A percentile compares a stretch with the other conserved stretches of the same genome.
Evolutionary conservation across 2,113 vertebrate genomes (phyloP).

Genomic region (Spea bombifrons): DNA sequence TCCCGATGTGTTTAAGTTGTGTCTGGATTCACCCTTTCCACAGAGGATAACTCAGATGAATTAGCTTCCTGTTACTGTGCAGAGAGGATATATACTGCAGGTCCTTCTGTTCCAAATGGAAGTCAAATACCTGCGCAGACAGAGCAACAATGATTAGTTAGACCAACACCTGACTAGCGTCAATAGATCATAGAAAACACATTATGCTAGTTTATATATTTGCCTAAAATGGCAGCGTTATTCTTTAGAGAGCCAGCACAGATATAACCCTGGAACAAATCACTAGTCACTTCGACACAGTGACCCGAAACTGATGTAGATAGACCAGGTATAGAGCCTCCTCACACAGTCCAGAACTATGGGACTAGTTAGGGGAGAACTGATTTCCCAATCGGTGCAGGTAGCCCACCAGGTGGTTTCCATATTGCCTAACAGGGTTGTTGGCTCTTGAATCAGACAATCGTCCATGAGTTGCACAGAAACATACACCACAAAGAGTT

Average conservation of each 20-base stretch:
- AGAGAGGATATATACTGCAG: slow-evolving; percentile 32
- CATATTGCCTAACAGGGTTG: no score
- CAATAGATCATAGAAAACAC: neutral
- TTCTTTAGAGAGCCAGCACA: neutral
- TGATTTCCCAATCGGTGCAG: no score
- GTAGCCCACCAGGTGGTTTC: no score
- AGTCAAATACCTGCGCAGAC: slow-evolving; percentile 53
- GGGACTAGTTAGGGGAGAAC: no score
- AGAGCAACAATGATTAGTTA: neutral
- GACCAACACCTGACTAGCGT: neutral
- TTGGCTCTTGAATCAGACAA: no score
- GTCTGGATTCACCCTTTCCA: slow-evolving; percentile 49
- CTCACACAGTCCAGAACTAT: no score
- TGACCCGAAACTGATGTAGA: no score
- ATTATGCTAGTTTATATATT: no score
- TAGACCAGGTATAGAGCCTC: no score
- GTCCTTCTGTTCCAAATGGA: slow-evolving; percentile 51
- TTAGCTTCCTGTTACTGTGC: slow-evolving; percentile 50
- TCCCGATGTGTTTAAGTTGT: neutral
- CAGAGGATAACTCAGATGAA: slow-evolving; percentile 48
- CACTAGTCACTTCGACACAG: neutral
- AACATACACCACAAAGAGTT: no score
- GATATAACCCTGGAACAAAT: neutral
- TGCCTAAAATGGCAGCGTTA: neutral
- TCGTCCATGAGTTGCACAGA: no score